phyloP scores from a whole-genome alignment of 1,140 invertebrate species.

The Drosophila takahashii region DNA sequence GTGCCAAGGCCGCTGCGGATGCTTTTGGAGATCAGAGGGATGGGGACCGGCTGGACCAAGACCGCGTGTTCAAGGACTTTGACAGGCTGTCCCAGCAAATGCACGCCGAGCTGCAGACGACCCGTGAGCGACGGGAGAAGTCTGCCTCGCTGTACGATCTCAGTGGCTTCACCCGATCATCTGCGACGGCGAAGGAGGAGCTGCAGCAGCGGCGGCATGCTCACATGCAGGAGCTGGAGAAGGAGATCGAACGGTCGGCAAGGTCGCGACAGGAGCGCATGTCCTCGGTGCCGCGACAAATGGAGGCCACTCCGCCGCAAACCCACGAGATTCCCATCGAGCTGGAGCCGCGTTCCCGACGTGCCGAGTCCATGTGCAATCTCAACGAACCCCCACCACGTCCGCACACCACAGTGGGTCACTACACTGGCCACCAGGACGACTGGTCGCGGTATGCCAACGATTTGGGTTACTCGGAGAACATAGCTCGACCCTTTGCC shows the following conservation, averaged over 20 bases:
- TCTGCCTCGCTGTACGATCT: conserved; percentile 77
- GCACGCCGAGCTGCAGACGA: conserved; percentile 65
- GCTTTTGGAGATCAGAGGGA: conserved; percentile 36
- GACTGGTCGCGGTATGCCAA: conserved; percentile 77
- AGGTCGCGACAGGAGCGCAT: conserved; percentile 60
- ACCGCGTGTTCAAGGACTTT: conserved; percentile 83
- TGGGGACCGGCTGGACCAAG: conserved; percentile 60
- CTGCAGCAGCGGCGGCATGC: conserved; percentile 67
- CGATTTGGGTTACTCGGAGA: conserved; percentile 80
- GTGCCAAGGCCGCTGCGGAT: conserved; percentile 79
- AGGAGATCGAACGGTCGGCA: conserved; percentile 72
- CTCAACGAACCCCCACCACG: conserved; percentile 43
- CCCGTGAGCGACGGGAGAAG: conserved; percentile 61
- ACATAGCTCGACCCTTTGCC: conserved; percentile 76
- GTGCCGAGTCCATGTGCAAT: conserved; percentile 76
- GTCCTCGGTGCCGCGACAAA: conserved; percentile 56
- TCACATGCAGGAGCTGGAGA: conserved; percentile 75
- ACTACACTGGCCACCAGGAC: conserved; percentile 55
- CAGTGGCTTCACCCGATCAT: conserved; percentile 45
- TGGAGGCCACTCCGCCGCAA: conserved; percentile 25
- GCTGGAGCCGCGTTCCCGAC: conserved; percentile 44
- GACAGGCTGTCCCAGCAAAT: conserved; percentile 76
- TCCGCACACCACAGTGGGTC: conserved; percentile 61
- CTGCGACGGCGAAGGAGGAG: conserved; percentile 42
- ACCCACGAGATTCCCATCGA: conserved; percentile 68